Evolutionary conservation across 2,113 vertebrate genomes (phyloP), one percentile per base, ranked within the genome.

Genomic region (Glareola pratincola): DNA sequence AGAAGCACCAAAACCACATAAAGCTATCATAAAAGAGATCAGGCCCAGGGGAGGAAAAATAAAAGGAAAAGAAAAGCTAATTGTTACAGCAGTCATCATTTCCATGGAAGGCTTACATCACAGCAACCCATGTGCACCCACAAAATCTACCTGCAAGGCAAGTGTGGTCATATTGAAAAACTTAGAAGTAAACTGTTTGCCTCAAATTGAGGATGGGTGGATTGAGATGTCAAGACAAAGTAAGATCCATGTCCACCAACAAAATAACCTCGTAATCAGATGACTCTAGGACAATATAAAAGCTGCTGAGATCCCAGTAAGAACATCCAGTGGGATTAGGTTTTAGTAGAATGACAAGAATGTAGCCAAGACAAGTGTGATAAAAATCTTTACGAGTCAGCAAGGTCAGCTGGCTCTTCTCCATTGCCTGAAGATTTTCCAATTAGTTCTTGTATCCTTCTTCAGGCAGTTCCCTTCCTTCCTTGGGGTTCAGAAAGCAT

Each of bases 351-450:
- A 76, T 23, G 17, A 82, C 62, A 94, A 64, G 62, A 79, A 68
- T 1, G 12, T 36, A 85, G 48, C 67, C 82, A 88, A 92, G 73
- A 72, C 22, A 69, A 92, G 63, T 8, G 8, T 51, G 67, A 90
- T 66, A 91, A 92, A 95, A 93, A 83, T 92, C 83, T 91, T 85
- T 48, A 64, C 67, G 71, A 92, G 63, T 84, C 88, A 91, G 59
- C 72, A 92, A 76, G 62, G 74, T 83, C 78, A 90, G 53, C 24
- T 88, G 63, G 83, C 59, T 93, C 50, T 66, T 84, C 84, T 90
- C 45, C 54, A 39, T 8, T 18, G n/a, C 50, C 45, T 91, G 41
- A 79, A 90, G 67, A 94, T 88, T 88, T 79, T 94, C 37, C 75
- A 91, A 1, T 74, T 78, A 90, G 22, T 45, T 85, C 57, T 63